Conservation (phyloP, 2,797 vertebrate genomes). For the Malurus splendens region DNA sequence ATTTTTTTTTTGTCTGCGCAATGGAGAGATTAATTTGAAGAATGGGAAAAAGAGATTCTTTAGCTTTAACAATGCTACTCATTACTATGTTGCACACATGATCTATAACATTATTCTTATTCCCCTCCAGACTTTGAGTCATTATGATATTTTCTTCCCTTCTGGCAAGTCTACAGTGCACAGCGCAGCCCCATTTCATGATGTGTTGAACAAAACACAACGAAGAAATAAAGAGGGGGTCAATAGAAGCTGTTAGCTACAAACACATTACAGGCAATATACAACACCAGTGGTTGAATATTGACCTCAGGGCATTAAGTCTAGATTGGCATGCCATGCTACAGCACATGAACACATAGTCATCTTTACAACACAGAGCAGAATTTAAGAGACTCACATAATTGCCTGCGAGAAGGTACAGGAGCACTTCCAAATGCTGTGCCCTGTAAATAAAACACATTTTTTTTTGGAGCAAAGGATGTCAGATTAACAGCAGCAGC, state of each 20-base stretch:
- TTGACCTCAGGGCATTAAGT: constrained; percentile 65
- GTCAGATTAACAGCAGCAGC: constrained; percentile 66
- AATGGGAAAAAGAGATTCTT: neutral
- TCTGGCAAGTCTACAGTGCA: neutral
- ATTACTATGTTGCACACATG: neutral
- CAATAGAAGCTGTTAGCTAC: constrained; percentile 57
- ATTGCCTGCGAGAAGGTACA: constrained; percentile 77
- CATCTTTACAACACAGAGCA: constrained; percentile 76
- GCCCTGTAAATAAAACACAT: constrained; percentile 83
- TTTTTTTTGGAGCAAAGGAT: constrained; percentile 68
- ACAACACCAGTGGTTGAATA: constrained; percentile 68
- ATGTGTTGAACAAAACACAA: constrained; percentile 47
- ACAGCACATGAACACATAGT: constrained; percentile 74
- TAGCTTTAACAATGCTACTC: neutral
- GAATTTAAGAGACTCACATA: constrained; percentile 79
- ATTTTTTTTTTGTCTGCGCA: neutral
- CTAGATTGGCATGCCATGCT: constrained; percentile 75
- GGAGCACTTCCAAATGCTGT: constrained; percentile 78
- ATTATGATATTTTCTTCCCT: neutral
- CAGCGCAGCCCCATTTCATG: neutral
- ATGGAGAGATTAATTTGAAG: neutral
- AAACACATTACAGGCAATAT: constrained; percentile 67
- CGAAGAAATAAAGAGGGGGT: constrained; percentile 46
- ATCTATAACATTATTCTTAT: neutral
- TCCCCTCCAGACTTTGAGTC: constrained; percentile 69